phyloP scores from a whole-genome alignment of 2,113 vertebrate species.

The Mirounga angustirostris region DNA sequence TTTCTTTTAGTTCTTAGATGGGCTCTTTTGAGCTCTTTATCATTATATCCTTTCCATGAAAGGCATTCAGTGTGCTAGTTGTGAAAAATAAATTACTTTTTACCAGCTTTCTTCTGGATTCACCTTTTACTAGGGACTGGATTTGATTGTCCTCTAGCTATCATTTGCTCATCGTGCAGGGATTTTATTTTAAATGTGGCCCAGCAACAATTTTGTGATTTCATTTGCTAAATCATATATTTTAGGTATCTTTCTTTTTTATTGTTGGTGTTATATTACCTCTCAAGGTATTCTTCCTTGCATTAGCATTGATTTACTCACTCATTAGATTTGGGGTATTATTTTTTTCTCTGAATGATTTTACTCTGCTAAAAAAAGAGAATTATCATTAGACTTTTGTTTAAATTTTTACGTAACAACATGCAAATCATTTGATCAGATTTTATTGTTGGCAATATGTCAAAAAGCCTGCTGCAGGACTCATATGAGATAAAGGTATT shows the following conservation, averaged over 20 bases:
- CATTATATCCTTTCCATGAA: background rate
- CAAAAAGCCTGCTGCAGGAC: background rate
- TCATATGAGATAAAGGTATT: background rate
- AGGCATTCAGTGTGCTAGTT: background rate
- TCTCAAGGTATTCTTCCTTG: background rate
- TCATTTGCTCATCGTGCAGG: background rate
- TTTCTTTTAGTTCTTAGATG: background rate
- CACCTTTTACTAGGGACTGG: background rate
- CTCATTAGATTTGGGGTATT: background rate
- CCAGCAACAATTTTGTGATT: constrained; percentile 40
- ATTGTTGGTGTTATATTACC: background rate
- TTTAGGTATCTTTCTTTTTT: background rate
- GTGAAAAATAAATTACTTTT: constrained; percentile 47
- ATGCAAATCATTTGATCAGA: background rate
- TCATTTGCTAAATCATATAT: constrained; percentile 1
- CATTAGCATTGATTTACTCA: background rate
- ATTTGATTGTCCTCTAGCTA: background rate
- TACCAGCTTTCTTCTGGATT: background rate
- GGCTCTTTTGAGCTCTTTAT: background rate
- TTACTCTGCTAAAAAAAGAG: background rate
- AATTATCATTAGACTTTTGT: background rate
- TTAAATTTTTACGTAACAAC: background rate
- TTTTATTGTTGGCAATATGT: background rate
- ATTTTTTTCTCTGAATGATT: constrained; percentile 18
- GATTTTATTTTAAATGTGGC: constrained; percentile 35